Base-by-base conservation (phyloP, 1,140 invertebrate genomes). In the Drusus annulatus region DNA sequence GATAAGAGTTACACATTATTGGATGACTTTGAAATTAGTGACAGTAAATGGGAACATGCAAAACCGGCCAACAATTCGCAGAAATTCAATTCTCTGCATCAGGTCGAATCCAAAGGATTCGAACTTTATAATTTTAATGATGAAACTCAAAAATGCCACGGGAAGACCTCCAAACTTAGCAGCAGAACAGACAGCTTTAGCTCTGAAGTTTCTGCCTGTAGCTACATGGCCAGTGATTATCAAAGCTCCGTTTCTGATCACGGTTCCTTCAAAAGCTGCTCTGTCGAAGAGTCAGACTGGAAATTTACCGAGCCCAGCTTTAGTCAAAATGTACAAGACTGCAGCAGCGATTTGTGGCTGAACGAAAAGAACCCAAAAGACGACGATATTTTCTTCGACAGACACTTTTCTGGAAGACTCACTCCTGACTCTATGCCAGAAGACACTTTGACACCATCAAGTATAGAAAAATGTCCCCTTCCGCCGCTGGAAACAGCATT, bases 401-500 rank as follows among this genome's bases (percentile, higher is more conserved):
- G 60, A 13, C 69, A 73, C 45, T 82, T 54, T 52, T 78, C 76
- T 2, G 76, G 77, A 69, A 56, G 80, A 69, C 56, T 81, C 5
- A 86, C 87, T 7, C 87, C 88, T 7, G 88, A 89, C 77, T 84
- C 82, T 17, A 89, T 88, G 31, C 86, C 87, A 36, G 88, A 89
- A 77, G 87, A 89, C 36, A 87, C 86, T 78, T 83, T 87, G 58
- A 84, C 85, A 60, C 77, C 84, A 23, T 78, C 84, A 13, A 69
- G 77, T 31, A 84, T 85, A 76, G 87, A 89, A n/a, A 84, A 80
- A 45, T 86, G 86, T 83, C 83, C 85, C 19, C 78, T 90, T 51
- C 89, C 89, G 2, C 87, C 89, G 0, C 87, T 90, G 69, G 89
- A 90, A 62, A 89, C 88, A n/a, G 89, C 86, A 7, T 90, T 90